These are phyloP conservation scores for Plectropomus leopardus DNA, from an alignment of 2,113 vertebrate genomes.

Conservation along the genomic window DNA sequence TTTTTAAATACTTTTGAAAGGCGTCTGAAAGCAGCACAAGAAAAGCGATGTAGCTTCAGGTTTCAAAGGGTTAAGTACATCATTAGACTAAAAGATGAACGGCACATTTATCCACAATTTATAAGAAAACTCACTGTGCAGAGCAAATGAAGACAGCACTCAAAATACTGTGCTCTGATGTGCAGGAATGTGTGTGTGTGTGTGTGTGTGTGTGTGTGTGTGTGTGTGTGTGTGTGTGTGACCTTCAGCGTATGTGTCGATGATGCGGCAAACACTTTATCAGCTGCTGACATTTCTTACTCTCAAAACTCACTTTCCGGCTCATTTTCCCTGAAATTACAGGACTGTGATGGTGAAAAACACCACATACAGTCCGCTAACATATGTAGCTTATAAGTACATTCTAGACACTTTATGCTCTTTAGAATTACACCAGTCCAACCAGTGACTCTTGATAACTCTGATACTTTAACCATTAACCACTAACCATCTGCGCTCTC, in stretches of 20 bases:
- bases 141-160: constrained; percentile 3
- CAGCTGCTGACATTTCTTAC: constrained; percentile 37
- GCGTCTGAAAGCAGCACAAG: no score
- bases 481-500: no score
- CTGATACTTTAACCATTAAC: no score
- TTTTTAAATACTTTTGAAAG: no score
- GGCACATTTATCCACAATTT: neutral
- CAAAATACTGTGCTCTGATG: neutral
- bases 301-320: constrained; percentile 27
- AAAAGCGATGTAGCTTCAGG: no score
- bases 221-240: neutral
- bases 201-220: neutral
- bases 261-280: constrained; percentile 34
- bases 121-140: neutral
- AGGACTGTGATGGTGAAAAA: neutral
- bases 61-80: no score
- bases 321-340: constrained; percentile 7
- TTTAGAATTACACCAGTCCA: neutral
- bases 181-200: neutral
- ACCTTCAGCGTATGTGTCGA: neutral
- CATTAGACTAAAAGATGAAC: constrained; percentile 19
- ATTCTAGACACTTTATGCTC: no score
- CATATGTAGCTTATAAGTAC: no score
- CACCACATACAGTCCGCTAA: no score
- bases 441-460: no score